Evolutionary conservation across 2,888 invertebrate genomes (phyloP).

Genomic region (Amiota communis): DNA sequence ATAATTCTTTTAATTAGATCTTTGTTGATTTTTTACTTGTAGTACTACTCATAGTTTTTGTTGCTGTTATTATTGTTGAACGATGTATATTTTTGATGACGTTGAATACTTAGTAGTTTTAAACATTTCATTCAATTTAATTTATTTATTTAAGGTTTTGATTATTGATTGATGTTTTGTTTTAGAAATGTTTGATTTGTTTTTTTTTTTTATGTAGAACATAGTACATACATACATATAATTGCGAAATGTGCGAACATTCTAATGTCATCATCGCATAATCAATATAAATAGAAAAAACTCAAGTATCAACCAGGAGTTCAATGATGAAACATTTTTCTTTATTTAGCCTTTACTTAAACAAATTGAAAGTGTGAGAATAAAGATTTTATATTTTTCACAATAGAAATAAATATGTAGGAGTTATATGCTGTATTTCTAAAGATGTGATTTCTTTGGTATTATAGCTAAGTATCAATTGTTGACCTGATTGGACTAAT

Average conservation of each 20-base stretch:
- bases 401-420: too few relatives aligned
- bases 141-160: neutral
- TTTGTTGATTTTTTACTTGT: constrained; percentile 10
- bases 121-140: neutral
- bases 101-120: neutral
- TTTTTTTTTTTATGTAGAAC: neutral
- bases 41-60: neutral
- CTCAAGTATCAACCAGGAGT: neutral
- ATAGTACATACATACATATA: too few relatives aligned
- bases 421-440: too few relatives aligned
- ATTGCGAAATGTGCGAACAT: neutral
- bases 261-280: constrained; percentile 1
- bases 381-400: too few relatives aligned
- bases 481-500: too few relatives aligned
- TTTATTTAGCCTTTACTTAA: too few relatives aligned
- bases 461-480: too few relatives aligned
- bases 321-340: neutral
- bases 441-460: too few relatives aligned
- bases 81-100: constrained; percentile 5
- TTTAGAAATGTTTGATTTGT: neutral
- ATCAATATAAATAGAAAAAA: constrained; percentile 13
- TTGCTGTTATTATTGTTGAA: neutral
- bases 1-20: constrained; percentile 23
- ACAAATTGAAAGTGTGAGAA: too few relatives aligned
- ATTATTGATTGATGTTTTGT: constrained; percentile 4